A percentile compares a stretch with the other conserved stretches of the same genome.
phyloP scores from a whole-genome alignment of 2,888 invertebrate species.

The Galerucella nymphaeae region DNA sequence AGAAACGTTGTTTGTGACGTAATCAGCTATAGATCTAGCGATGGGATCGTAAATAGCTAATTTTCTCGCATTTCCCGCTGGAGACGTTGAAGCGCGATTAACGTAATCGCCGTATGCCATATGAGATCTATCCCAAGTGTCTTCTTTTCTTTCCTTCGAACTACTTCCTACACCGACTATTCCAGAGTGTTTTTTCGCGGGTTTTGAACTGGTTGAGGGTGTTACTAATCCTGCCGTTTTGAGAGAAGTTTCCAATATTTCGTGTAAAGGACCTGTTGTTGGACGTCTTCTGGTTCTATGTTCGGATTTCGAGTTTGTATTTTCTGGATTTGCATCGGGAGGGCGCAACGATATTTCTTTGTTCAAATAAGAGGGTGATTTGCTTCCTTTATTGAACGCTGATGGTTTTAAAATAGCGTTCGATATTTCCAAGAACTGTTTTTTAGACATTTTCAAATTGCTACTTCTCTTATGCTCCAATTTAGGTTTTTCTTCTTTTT shows the following conservation, averaged over 20 bases:
- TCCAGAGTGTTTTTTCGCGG: slow-evolving; percentile 14
- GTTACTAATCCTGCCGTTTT: slow-evolving; percentile 43
- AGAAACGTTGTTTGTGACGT: slow-evolving; percentile 58
- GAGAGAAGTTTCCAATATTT: slow-evolving; percentile 30
- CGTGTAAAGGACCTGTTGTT: slow-evolving; percentile 29
- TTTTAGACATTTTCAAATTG: not conserved
- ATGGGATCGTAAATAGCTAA: slow-evolving; percentile 59
- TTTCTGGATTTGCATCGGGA: slow-evolving; percentile 7
- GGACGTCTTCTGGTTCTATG: slow-evolving; percentile 32
- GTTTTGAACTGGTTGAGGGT: slow-evolving; percentile 46
- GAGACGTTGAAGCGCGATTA: slow-evolving; percentile 25
- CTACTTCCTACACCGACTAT: too few relatives aligned
- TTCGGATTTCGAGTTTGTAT: slow-evolving; percentile 28
- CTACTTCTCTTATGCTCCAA: not conserved
- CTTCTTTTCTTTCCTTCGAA: slow-evolving; percentile 15
- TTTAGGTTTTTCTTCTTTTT: not conserved
- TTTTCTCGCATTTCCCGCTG: slow-evolving; percentile 42
- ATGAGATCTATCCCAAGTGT: not conserved
- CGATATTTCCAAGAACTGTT: not conserved
- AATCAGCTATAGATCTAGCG: slow-evolving; percentile 62
- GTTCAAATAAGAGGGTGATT: not conserved
- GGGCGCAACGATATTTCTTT: slow-evolving; percentile 13
- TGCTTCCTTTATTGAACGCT: slow-evolving; percentile 1
- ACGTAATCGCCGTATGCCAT: slow-evolving; percentile 25
- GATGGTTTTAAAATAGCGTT: not conserved